These are phyloP conservation scores for Epirrhoe tristata DNA, from an alignment of 2,888 invertebrate genomes.

Conservation along the genomic window DNA sequence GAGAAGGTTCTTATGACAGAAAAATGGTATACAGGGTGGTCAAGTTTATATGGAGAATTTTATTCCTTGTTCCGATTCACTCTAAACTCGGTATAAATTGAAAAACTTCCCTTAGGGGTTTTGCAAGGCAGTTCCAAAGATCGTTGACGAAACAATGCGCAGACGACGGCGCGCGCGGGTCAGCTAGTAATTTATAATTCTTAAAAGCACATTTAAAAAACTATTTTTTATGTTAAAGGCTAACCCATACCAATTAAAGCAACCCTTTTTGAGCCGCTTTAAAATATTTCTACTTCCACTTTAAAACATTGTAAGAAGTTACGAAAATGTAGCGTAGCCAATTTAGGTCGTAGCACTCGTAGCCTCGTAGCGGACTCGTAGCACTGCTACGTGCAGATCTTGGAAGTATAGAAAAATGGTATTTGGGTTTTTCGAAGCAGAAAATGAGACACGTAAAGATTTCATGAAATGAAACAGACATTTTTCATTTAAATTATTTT, in stretches of 20 bases:
- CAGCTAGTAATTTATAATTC: too few species aligned
- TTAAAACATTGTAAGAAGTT: conserved; percentile 10
- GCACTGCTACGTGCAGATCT: conserved; percentile 17
- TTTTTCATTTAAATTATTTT: neutral
- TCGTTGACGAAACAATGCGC: too few species aligned
- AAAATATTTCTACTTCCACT: neutral
- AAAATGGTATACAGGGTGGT: too few species aligned
- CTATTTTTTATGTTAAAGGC: neutral
- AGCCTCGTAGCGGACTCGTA: conserved; percentile 19
- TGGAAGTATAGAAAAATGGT: conserved; percentile 5
- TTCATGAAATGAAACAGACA: neutral
- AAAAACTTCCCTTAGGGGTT: too few species aligned
- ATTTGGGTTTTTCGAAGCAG: conserved; percentile 6
- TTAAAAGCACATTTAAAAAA: too few species aligned
- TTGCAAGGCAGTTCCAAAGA: too few species aligned
- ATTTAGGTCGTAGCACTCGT: conserved; percentile 22
- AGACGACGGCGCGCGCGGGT: too few species aligned
- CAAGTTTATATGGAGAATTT: too few species aligned
- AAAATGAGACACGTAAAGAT: neutral
- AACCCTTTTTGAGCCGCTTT: neutral
- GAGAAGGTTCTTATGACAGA: too few species aligned
- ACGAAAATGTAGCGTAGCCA: conserved; percentile 22
- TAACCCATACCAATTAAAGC: neutral
- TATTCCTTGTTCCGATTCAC: too few species aligned
- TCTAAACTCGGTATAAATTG: too few species aligned